Percentiles rank a stretch among this genome's conserved stretches.
Conservation (phyloP, 92 coral and sea anemone genomes). For the Epizoanthus scotinus region DNA sequence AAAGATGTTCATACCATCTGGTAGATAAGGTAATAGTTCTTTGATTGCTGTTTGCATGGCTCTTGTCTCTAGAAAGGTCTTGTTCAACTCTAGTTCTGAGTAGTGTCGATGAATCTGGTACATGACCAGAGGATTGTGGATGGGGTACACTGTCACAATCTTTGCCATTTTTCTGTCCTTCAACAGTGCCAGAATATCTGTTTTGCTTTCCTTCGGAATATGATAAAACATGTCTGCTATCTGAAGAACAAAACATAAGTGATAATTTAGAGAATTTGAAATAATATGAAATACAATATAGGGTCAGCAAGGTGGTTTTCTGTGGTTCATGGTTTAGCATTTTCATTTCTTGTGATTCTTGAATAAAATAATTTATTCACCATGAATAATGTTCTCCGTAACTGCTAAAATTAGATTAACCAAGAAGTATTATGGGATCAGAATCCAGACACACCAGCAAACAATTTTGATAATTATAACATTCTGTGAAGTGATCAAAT, state of each 20-base stretch:
- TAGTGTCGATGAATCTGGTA: slow-evolving; percentile 89
- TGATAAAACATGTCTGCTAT: slow-evolving; percentile 78
- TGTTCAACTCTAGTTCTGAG: slow-evolving; percentile 88
- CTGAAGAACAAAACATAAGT: slow-evolving; percentile 33
- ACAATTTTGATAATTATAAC: no score
- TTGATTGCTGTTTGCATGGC: slow-evolving; percentile 88
- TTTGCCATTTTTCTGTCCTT: slow-evolving; percentile 71
- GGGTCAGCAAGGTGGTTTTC: no score
- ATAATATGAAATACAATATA: no score
- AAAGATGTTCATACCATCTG: slow-evolving; percentile 72
- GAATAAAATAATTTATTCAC: no score
- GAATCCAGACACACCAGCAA: no score
- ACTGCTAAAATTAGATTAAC: no score
- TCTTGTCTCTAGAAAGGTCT: slow-evolving; percentile 88
- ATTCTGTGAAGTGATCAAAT: no score
- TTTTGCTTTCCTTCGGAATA: slow-evolving; percentile 53
- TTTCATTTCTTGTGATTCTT: no score
- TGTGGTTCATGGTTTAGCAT: no score
- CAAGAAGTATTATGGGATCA: no score
- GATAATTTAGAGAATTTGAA: no score
- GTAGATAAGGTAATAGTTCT: slow-evolving; percentile 83
- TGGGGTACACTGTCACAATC: slow-evolving; percentile 65
- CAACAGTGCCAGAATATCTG: slow-evolving; percentile 50
- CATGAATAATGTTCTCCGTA: no score
- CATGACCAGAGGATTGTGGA: slow-evolving; percentile 65